A percentile compares a stretch with the other conserved stretches of the same genome.
phyloP scores from a whole-genome alignment of 2,888 invertebrate species.

The Synanthedon andrenaeformis region DNA sequence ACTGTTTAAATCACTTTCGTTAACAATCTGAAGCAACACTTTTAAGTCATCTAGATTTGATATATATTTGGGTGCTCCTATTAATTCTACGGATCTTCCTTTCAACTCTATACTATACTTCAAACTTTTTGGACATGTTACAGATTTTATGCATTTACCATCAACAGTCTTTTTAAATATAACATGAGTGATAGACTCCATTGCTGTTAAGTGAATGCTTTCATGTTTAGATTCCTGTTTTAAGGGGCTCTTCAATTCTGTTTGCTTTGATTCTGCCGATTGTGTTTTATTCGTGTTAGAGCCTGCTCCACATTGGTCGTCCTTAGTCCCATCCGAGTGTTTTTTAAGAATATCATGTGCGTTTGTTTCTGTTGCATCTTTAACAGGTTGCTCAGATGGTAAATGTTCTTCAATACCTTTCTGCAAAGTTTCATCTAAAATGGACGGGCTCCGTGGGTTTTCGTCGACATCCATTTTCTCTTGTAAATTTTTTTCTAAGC shows the following conservation, averaged over 20 bases:
- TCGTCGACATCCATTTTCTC: slow-evolving; percentile 21
- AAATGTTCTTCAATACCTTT: slow-evolving; percentile 49
- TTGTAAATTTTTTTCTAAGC: slow-evolving; percentile 13
- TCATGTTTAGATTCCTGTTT: not conserved
- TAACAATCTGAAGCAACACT: slow-evolving; percentile 63
- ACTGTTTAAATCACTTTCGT: slow-evolving; percentile 53
- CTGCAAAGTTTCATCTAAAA: slow-evolving; percentile 47
- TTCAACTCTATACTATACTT: slow-evolving; percentile 53
- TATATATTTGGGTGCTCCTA: slow-evolving; percentile 62
- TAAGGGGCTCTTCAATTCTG: slow-evolving; percentile 5
- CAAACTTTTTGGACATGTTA: slow-evolving; percentile 55
- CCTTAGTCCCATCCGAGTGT: not conserved
- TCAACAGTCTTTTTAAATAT: slow-evolving; percentile 47
- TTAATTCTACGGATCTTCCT: slow-evolving; percentile 50
- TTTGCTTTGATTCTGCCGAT: not conserved
- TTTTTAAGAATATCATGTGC: not conserved
- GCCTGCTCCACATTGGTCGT: slow-evolving; percentile 1
- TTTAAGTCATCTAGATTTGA: slow-evolving; percentile 55
- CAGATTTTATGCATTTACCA: slow-evolving; percentile 43
- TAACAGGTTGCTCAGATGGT: slow-evolving; percentile 14
- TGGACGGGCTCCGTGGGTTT: slow-evolving; percentile 52
- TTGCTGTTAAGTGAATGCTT: slow-evolving; percentile 6
- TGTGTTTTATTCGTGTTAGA: slow-evolving; percentile 12
- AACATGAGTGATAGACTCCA: slow-evolving; percentile 35
- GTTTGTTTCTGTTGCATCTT: slow-evolving; percentile 5